Base-by-base conservation (phyloP, 2,888 invertebrate genomes). In the Drosophila pseudotalamancana region DNA sequence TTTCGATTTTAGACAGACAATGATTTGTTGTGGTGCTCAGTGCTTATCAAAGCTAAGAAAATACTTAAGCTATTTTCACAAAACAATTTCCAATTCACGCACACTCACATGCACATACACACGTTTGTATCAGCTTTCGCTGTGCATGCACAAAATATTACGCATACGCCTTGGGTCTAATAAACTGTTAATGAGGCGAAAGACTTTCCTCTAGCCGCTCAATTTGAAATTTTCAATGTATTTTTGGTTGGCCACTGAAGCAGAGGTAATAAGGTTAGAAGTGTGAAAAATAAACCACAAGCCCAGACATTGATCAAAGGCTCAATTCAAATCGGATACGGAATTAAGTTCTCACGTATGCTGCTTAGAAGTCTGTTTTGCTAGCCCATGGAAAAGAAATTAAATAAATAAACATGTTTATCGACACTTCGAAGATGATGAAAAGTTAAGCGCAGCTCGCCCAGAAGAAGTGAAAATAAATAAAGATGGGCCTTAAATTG, bases 1-100 rank as follows among this genome's bases (percentile, higher is more conserved):
- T 87, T 78, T 82, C 67, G 82, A 87, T 87, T 85, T 32, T 31
- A 25, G 42, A 56, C 57, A 27, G 57, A 73, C 74, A 87, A 65
- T 84, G 82, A 78, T 78, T 76, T 71, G 75, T 70, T 75, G 40
- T 54, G 50, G 29, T 42, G 40, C 43, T 54, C 59, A 61, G 53
- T 55, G 65, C 59, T 40, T 43, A 56, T 53, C 49, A 29, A 35
- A 64, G 71, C 59, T 32, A 51, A 48, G 54, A 54, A 75, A 72
- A 78, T 57, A 16, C 57, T 49, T 62, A 62, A 48, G 43, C 71
- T 73, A 77, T 48, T 73, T 79, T 70, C 72, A 62, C 46, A 61
- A 70, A 69, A 61, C 62, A 68, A 72, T 61, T 65, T 48, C 48
- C 54, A 56, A 60, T 25, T 29, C 18, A 35, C 37, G 39, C 35